Evolutionary conservation across 2,113 vertebrate species (phyloP).

Genomic region (Calyptommatus sinebrachiatus): DNA sequence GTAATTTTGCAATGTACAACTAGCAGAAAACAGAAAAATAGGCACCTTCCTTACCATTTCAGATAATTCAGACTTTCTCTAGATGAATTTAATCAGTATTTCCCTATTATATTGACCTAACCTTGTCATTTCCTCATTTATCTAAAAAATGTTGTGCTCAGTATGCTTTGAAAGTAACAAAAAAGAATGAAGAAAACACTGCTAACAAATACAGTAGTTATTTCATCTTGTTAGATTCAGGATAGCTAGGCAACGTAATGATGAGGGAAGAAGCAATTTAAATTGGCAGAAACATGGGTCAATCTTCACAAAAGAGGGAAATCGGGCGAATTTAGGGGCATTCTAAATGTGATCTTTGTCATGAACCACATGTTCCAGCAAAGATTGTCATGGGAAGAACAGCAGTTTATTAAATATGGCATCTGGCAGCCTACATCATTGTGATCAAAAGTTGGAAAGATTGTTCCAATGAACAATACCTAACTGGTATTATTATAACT

Average conservation of each 20-base stretch:
- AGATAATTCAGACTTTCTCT: neutral
- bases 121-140: too few species aligned
- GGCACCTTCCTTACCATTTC: constrained; percentile 1
- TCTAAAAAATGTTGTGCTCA: neutral
- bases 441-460: too few species aligned
- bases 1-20: neutral
- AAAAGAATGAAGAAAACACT: neutral
- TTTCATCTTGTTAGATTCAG: neutral
- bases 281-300: too few species aligned
- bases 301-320: too few species aligned
- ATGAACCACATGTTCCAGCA: too few species aligned
- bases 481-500: too few species aligned
- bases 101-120: neutral
- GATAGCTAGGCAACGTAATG: neutral
- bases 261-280: neutral
- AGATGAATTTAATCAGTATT: neutral
- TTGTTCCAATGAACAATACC: too few species aligned
- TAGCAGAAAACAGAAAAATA: neutral
- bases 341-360: too few species aligned
- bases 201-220: neutral
- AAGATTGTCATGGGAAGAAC: too few species aligned
- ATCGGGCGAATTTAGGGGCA: too few species aligned
- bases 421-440: too few species aligned
- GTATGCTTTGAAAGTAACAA: neutral
- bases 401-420: too few species aligned